Percentiles rank a stretch among this genome's conserved stretches.
phyloP scores from a whole-genome alignment of 2,113 vertebrate species.

The Arenaria interpres region DNA sequence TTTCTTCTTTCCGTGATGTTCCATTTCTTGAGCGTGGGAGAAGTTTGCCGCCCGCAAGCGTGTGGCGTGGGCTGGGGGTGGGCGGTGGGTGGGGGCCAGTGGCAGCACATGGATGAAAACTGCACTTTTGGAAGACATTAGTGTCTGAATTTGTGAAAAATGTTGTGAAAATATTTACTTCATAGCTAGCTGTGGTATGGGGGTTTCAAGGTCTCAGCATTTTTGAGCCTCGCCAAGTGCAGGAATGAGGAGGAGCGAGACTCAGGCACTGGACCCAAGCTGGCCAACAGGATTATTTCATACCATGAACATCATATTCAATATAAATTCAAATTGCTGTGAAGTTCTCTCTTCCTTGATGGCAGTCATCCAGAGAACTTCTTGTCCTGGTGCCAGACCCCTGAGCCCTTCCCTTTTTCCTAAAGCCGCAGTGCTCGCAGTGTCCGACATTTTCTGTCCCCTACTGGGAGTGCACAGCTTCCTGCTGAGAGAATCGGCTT shows the following conservation, averaged over 20 bases:
- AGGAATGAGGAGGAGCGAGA: background rate
- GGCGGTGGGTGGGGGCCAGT: background rate
- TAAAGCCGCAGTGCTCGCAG: background rate
- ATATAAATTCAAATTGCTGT: background rate
- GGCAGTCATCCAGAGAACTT: background rate
- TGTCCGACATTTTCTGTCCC: background rate
- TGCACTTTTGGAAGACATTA: background rate
- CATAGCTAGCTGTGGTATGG: background rate
- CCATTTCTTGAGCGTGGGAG: background rate
- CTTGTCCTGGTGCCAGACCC: background rate
- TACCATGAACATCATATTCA: background rate
- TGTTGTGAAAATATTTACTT: background rate
- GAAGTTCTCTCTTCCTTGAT: background rate
- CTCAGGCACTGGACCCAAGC: background rate
- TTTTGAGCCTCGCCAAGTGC: background rate
- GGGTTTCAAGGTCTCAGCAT: background rate
- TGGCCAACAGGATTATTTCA: background rate
- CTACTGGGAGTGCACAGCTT: background rate
- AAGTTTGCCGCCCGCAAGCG: fast-evolving
- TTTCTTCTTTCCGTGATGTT: background rate
- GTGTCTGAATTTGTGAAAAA: background rate
- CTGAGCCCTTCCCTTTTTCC: background rate
- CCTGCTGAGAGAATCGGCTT: background rate
- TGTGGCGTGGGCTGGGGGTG: fast-evolving
- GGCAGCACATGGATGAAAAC: background rate